phyloP scores from a whole-genome alignment of 2,888 invertebrate species.

The Strigamia crassipes region DNA sequence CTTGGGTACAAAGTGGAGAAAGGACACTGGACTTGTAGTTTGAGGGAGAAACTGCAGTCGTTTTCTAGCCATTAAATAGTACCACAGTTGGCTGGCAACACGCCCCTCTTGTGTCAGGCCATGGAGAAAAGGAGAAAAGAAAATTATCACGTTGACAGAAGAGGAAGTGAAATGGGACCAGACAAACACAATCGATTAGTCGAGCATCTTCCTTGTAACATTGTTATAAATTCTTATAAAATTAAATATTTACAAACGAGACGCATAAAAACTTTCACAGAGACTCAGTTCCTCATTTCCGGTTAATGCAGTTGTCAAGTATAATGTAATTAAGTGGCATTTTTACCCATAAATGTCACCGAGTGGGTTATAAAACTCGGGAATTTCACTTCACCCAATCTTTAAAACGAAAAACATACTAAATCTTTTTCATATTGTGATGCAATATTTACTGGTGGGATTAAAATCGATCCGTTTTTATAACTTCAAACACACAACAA shows the following conservation, averaged over 20 bases:
- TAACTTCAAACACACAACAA: background rate
- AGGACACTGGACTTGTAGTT: slow-evolving; percentile 37
- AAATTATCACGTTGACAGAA: slow-evolving; percentile 38
- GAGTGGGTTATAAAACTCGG: no score
- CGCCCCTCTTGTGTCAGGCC: slow-evolving; percentile 32
- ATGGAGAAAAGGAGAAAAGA: slow-evolving; percentile 27
- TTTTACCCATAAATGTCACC: no score
- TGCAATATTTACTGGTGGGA: background rate
- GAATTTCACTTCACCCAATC: no score
- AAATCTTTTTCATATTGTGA: no score
- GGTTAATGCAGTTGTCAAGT: no score
- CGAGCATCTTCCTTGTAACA: background rate
- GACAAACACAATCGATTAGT: background rate
- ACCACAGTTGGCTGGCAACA: slow-evolving; percentile 36
- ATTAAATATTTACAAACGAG: no score
- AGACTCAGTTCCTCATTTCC: no score
- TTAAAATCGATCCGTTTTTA: background rate
- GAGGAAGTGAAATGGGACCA: slow-evolving; percentile 36
- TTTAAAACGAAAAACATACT: no score
- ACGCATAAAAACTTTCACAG: no score
- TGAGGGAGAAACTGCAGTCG: slow-evolving; percentile 31
- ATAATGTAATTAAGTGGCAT: no score
- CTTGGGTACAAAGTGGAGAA: slow-evolving; percentile 40
- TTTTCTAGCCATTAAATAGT: slow-evolving; percentile 40
- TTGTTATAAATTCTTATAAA: background rate